phyloP scores from a whole-genome alignment of 2,797 vertebrate species.

The Avahi laniger region DNA sequence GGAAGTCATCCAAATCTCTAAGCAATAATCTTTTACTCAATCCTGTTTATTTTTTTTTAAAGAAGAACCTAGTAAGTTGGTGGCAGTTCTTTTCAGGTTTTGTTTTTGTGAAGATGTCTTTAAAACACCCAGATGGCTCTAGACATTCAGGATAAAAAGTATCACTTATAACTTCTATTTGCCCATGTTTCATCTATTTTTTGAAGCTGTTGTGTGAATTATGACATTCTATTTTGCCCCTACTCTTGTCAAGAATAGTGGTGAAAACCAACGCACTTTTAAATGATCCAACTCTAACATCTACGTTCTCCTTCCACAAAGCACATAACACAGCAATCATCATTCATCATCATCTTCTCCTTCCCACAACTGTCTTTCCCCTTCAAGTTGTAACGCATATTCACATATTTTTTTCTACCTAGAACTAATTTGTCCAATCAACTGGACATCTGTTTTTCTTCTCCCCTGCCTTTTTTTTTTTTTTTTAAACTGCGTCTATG shows the following conservation, averaged over 20 bases:
- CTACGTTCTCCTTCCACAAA: neutral
- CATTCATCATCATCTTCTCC: neutral
- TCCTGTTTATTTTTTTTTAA: neutral
- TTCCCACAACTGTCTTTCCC: neutral
- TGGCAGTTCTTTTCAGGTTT: neutral
- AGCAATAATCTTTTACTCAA: neutral
- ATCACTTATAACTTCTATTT: neutral
- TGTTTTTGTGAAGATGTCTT: neutral
- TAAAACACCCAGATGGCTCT: neutral
- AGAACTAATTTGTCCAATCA: neutral
- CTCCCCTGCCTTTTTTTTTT: no score
- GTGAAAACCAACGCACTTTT: neutral
- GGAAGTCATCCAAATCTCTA: conserved; percentile 5
- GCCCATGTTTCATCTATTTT: neutral
- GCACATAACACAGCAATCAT: no score
- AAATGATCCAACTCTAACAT: neutral
- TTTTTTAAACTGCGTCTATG: neutral
- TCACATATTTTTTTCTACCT: neutral
- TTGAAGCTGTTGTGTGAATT: neutral
- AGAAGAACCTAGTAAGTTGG: neutral
- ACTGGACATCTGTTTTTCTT: neutral
- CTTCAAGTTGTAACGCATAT: neutral
- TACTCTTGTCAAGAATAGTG: neutral
- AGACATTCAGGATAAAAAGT: neutral
- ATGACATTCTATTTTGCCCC: neutral